Evolutionary conservation across 2,113 vertebrate genomes (phyloP).

Genomic region (Sisor rabdophorus): DNA sequence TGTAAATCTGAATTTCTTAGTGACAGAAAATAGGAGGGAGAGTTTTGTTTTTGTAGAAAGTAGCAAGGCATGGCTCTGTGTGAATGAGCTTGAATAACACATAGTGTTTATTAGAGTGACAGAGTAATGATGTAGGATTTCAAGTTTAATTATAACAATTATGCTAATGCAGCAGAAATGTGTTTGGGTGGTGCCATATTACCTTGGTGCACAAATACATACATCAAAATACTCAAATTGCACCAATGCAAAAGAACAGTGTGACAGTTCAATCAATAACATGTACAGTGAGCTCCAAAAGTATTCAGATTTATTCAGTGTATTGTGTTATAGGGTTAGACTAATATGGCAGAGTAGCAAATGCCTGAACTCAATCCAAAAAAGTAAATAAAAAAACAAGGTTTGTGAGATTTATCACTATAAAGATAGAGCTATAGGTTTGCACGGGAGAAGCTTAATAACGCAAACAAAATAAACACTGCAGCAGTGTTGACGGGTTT

Average conservation of each 20-base stretch:
- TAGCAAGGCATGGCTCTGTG: not conserved
- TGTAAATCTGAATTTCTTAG: constrained; percentile 57
- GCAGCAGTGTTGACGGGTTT: constrained; percentile 4
- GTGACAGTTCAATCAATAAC: not conserved
- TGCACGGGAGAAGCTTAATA: not conserved
- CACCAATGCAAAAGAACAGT: not conserved
- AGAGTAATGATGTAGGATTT: not conserved
- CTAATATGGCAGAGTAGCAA: too few species aligned
- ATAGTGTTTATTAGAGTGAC: not conserved
- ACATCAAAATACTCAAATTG: not conserved
- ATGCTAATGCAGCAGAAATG: constrained; percentile 9
- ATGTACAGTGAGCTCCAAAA: not conserved
- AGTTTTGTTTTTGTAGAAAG: constrained; percentile 32
- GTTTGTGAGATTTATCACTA: too few species aligned
- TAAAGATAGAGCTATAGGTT: not conserved
- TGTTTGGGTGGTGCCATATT: not conserved
- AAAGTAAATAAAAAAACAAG: too few species aligned
- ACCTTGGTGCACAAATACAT: not conserved
- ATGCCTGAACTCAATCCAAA: too few species aligned
- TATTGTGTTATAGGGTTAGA: not conserved
- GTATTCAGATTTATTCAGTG: not conserved
- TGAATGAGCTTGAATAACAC: constrained; percentile 20
- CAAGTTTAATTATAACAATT: not conserved
- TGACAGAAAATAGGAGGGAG: constrained; percentile 45
- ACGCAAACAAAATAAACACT: too few species aligned